phyloP scores from a whole-genome alignment of 2,888 invertebrate species.

The Yponomeuta sedellus region DNA sequence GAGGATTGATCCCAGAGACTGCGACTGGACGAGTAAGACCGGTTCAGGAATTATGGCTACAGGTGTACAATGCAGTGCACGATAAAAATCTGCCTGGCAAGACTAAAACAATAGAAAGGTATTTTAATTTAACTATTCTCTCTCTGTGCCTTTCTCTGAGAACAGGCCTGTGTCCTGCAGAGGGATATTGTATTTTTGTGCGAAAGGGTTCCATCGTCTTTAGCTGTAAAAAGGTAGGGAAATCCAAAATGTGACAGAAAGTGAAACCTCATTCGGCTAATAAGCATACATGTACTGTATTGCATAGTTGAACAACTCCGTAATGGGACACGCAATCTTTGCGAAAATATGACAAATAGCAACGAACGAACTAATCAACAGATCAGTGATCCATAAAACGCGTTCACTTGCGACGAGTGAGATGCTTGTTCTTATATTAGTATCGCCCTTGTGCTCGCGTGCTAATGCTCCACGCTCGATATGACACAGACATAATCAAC shows the following conservation, averaged over 20 bases:
- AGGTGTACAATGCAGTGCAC: constrained; percentile 11
- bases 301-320: neutral
- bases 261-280: constrained; percentile 4
- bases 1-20: constrained; percentile 5
- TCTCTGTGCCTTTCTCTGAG: too few species aligned
- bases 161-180: too few species aligned
- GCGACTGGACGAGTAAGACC: constrained; percentile 8
- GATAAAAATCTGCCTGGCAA: neutral
- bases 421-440: constrained; percentile 5
- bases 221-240: neutral
- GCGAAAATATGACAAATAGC: neutral
- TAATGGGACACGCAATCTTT: neutral
- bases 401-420: constrained; percentile 1
- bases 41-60: constrained; percentile 6
- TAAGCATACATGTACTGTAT: neutral
- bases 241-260: neutral
- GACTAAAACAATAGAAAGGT: neutral
- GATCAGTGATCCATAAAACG: constrained; percentile 7
- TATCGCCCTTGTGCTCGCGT: constrained; percentile 10
- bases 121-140: too few species aligned
- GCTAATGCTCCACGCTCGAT: constrained; percentile 18
- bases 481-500: constrained; percentile 14
- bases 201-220: too few species aligned
- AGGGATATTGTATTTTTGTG: too few species aligned
- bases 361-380: neutral